These are phyloP conservation scores for Rana temporaria DNA, from an alignment of 2,113 vertebrate genomes.

Conservation along the genomic window DNA sequence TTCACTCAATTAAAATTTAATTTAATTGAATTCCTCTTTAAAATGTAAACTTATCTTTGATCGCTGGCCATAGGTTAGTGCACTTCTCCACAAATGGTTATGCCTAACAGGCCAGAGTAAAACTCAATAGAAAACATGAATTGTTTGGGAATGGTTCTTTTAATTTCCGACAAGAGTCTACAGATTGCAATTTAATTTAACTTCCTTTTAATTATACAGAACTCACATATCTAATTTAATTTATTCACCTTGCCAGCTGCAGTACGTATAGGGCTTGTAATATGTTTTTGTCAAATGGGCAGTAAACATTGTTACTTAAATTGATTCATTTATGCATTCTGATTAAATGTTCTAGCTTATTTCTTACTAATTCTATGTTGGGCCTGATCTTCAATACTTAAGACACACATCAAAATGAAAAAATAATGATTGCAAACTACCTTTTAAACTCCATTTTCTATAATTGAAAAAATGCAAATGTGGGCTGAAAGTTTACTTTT, in stretches of 20 bases:
- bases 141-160: background rate
- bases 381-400: conserved; percentile 22
- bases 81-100: too few species aligned
- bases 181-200: conserved; percentile 44
- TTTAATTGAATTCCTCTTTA: too few species aligned
- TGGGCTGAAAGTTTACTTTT: conserved; percentile 27
- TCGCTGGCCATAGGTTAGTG: too few species aligned
- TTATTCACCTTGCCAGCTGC: conserved; percentile 42
- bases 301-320: conserved; percentile 42
- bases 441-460: conserved; percentile 39
- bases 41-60: too few species aligned
- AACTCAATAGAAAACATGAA: background rate
- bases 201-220: conserved; percentile 39
- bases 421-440: conserved; percentile 42
- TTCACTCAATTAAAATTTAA: too few species aligned
- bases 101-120: too few species aligned
- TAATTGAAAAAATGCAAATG: conserved; percentile 53
- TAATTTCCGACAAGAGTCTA: background rate
- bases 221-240: conserved; percentile 24
- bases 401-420: conserved; percentile 45
- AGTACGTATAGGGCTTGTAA: conserved; percentile 5
- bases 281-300: conserved; percentile 34
- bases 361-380: conserved; percentile 3
- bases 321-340: conserved; percentile 38
- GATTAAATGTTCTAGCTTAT: background rate